Evolutionary conservation across 1,140 invertebrate genomes (phyloP), one percentile per base, ranked within the genome.

Genomic region (Mya arenaria): DNA sequence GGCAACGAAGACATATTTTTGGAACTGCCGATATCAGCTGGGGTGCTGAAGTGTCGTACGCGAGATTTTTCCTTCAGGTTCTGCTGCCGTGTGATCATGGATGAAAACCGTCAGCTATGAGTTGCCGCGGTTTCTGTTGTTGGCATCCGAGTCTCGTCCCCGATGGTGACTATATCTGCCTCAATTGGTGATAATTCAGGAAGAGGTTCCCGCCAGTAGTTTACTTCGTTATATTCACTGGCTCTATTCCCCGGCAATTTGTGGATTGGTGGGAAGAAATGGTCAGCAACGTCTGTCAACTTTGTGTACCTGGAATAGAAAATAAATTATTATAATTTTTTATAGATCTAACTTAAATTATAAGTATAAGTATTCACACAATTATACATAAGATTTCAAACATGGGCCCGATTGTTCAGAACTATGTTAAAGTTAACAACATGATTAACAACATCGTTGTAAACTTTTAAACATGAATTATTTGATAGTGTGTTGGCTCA

Each of bases 271-370:
- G 98, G 98, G 92, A 98, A 99, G 91, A 99, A 95, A 93, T 98
- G 97, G 93, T 99, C 98, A 55, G 97, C 97, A 78, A 98, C 95
- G 93, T 97, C 96, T 83, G 96, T 97, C 96, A 99, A 96, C 91
- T 96, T 96, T 60, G 96, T 96, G 93, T 99, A 99, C 89, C 97
- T 98, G 94, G 94, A 44, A 60, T 89, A 13, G 19, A 23, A 10
- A 44, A 44, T 44, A 44, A 10, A 44, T n/a, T n/a, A n/a, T n/a
- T n/a, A n/a, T n/a, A n/a, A n/a, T n/a, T n/a, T n/a, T n/a, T n/a
- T n/a, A n/a, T n/a, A n/a, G n/a, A n/a, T n/a, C n/a, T n/a, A n/a
- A n/a, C n/a, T n/a, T n/a, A n/a, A n/a, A n/a, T n/a, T n/a, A n/a
- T n/a, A n/a, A n/a, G n/a, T n/a, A n/a, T n/a, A n/a, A n/a, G n/a